Percentiles rank a stretch among this genome's conserved stretches.
Conservation (phyloP, 2,113 vertebrate species). For the Gymnorhina tibicen region DNA sequence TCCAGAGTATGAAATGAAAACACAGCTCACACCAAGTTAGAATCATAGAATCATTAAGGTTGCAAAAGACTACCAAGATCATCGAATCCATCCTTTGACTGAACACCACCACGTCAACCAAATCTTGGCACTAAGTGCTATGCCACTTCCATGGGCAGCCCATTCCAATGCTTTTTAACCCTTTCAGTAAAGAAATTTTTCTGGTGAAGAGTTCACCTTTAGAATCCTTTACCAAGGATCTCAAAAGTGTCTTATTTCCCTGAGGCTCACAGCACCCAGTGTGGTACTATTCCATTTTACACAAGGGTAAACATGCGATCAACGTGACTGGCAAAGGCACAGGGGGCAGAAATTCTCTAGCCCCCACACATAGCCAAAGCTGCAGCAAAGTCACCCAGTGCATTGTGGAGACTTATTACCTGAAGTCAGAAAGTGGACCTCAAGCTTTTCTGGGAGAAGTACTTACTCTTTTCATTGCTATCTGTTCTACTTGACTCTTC, state of each 20-base stretch:
- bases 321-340: background rate
- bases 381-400: background rate
- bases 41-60: background rate
- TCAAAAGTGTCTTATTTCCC: background rate
- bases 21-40: background rate
- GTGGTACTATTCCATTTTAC: background rate
- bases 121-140: background rate
- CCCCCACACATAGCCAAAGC: background rate
- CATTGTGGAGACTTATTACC: rapidly evolving
- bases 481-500: background rate
- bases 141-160: background rate
- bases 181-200: background rate
- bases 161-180: background rate
- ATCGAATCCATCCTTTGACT: background rate
- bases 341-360: background rate
- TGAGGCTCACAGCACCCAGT: background rate
- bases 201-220: background rate
- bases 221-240: background rate
- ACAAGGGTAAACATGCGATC: background rate
- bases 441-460: background rate
- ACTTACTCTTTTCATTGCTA: background rate
- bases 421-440: background rate
- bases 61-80: background rate
- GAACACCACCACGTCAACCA: background rate
- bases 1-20: background rate